Conservation (phyloP, 2,113 vertebrate genomes). For the Onychostruthus taczanowskii region DNA sequence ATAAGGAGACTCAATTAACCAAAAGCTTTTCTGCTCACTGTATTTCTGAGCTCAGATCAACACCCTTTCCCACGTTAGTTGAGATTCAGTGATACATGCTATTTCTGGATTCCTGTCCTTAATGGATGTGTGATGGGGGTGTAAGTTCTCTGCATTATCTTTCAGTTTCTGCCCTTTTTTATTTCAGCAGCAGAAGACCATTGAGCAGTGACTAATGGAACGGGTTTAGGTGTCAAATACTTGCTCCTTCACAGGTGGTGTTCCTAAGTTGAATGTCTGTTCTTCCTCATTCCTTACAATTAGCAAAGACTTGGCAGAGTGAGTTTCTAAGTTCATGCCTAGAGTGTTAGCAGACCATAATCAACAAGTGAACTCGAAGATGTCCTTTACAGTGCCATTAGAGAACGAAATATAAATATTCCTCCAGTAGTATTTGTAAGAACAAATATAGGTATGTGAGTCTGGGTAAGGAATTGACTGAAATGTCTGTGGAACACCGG, state of each 20-base stretch:
- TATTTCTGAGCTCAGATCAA: neutral
- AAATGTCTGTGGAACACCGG: neutral
- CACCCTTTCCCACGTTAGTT: neutral
- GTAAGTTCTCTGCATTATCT: neutral
- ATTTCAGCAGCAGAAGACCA: neutral
- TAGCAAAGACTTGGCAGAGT: neutral
- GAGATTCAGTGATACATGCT: neutral
- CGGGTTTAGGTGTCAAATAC: neutral
- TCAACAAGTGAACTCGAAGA: neutral
- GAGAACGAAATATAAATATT: neutral
- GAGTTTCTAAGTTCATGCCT: neutral
- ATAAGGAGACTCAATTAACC: neutral
- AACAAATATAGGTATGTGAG: fast-evolving
- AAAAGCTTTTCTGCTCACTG: neutral
- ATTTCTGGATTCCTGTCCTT: neutral
- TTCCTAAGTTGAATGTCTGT: neutral
- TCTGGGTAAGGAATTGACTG: neutral
- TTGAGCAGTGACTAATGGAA: neutral
- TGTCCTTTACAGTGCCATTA: neutral
- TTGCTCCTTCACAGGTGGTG: neutral
- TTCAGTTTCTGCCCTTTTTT: neutral
- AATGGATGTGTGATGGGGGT: neutral
- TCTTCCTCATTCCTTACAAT: neutral
- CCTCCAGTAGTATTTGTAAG: neutral
- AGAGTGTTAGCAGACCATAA: neutral